phyloP scores from a whole-genome alignment of 2,113 vertebrate species.

The Python bivittatus region DNA sequence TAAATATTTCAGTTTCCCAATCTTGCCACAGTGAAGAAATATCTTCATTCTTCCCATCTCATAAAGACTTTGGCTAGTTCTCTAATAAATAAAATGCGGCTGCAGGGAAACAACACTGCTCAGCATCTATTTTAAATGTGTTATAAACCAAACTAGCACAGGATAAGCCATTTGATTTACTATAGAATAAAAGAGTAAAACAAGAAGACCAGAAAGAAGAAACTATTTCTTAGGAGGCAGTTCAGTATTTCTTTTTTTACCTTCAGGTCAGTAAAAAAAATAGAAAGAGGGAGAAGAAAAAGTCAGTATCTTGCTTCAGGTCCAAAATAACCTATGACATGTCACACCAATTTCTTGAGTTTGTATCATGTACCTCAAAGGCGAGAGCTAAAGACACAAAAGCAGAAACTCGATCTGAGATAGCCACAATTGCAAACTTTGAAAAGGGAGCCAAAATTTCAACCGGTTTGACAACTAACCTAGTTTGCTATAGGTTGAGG shows the following conservation, averaged over 20 bases:
- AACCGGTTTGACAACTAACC: background rate
- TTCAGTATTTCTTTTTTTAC: slow-evolving; percentile 2
- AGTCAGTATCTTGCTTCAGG: background rate
- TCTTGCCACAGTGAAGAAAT: background rate
- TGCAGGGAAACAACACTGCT: background rate
- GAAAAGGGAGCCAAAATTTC: background rate
- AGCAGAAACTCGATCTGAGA: background rate
- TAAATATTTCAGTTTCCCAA: background rate
- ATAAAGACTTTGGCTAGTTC: background rate
- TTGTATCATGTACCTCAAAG: background rate
- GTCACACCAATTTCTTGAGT: background rate
- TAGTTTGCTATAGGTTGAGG: background rate
- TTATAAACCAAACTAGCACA: background rate
- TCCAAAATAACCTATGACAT: background rate
- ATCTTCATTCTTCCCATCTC: background rate
- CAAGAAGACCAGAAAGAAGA: background rate
- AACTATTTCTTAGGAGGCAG: background rate
- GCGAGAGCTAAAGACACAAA: too few relatives aligned
- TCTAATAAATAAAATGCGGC: slow-evolving; percentile 7
- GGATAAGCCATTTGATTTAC: background rate
- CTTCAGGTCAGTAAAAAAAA: background rate
- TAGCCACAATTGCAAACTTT: background rate
- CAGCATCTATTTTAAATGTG: background rate
- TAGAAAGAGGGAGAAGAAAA: background rate
- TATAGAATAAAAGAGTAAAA: background rate